Evolutionary conservation across 2,113 vertebrate species (phyloP).

Genomic region (Protomyctophum bolini): DNA sequence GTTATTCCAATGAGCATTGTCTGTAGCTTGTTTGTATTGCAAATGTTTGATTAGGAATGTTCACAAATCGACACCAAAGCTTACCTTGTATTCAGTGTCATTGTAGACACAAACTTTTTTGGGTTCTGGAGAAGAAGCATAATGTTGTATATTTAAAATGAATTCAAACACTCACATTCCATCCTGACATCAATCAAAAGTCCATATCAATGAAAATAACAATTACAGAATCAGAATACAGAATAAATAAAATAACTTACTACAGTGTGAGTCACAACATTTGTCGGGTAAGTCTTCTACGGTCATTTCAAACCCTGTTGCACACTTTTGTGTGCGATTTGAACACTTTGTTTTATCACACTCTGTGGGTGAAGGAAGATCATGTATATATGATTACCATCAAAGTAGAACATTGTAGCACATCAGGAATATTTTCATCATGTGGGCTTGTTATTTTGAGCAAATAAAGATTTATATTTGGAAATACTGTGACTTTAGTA

Average conservation of each 20-base stretch:
- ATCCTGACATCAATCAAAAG: not conserved
- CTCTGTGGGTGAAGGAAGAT: conserved; percentile 53
- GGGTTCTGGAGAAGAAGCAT: conserved; percentile 63
- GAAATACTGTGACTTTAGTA: too few relatives aligned
- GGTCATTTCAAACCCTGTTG: conserved; percentile 49
- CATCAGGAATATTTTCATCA: not conserved
- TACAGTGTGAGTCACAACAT: conserved; percentile 80
- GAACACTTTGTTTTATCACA: conserved; percentile 74
- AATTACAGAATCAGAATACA: not conserved
- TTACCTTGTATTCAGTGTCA: conserved; percentile 75
- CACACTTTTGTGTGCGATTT: conserved; percentile 37
- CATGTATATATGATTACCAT: too few relatives aligned
- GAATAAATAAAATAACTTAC: conserved; percentile 61
- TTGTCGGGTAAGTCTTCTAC: not conserved
- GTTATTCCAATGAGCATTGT: not conserved
- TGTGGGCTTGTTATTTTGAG: not conserved
- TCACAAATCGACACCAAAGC: conserved; percentile 1
- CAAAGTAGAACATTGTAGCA: too few relatives aligned
- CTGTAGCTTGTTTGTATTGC: not conserved
- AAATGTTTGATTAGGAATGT: too few relatives aligned
- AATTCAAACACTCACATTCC: not conserved
- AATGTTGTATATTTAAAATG: not conserved
- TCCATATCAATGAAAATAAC: not conserved
- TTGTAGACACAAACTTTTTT: conserved; percentile 76
- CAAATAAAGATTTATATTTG: too few relatives aligned